Base-by-base conservation (phyloP, 1,140 invertebrate species). In the Armadillidium nasatum region DNA sequence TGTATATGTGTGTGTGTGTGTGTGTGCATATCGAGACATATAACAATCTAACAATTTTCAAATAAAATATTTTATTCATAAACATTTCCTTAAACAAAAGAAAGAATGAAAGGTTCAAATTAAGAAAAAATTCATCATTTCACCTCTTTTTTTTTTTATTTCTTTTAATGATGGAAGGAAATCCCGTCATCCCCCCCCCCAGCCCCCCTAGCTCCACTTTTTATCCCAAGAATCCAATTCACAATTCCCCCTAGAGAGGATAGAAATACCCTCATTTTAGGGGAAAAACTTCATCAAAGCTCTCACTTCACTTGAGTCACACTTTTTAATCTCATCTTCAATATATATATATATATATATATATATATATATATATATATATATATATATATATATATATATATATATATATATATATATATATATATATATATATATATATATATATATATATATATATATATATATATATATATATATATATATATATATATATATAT, bases 91-190 rank as follows among this genome's bases (percentile, higher is more conserved):
- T 10, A 9, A 23, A 70, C 7, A 44, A 13, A 23, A 70, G 13
- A 23, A n/a, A 70, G 69, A 13, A 70, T 9, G 7, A 70, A 23
- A 70, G 13, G 22, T 23, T 70, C 43, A 70, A 23, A 70, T 70
- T 70, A 70, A 70, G n/a, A 23, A 70, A 70, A 23, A 70, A 70
- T 10, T 70, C 46, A 50, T 50, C 15, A 50, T 50, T 50, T 50
- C 46, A 50, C 9, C 46, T 50, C 15, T 50, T 50, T 50, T 50
- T 10, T 50, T 50, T 50, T 50, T 50, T 50, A 10, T 15, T 15
- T 50, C 13, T 70, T n/a, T 70, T 70, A 23, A 44, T 70, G 43
- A 44, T 70, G 69, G n/a, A 70, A n/a, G n/a, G n/a, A n/a, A n/a
- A n/a, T n/a, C n/a, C n/a, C n/a, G n/a, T n/a, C n/a, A n/a, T n/a